These are phyloP conservation scores for Globia sparganii DNA, from an alignment of 2,888 invertebrate genomes.

Conservation along the genomic window DNA sequence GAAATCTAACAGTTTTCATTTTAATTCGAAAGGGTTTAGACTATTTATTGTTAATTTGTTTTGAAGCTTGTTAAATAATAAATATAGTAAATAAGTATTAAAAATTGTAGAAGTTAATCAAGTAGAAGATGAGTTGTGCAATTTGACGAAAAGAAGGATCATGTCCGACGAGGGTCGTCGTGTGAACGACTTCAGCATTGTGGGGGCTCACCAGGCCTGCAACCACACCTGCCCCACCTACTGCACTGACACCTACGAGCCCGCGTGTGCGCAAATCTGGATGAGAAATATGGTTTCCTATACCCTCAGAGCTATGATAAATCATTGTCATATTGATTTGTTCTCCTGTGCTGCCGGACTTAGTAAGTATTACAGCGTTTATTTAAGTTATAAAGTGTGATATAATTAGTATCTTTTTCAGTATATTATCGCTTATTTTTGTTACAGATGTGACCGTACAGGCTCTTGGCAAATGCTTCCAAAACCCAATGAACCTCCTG, in stretches of 20 bases:
- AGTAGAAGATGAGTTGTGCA: slow-evolving; percentile 71
- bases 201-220: slow-evolving; percentile 82
- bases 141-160: slow-evolving; percentile 42
- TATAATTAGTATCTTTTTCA: neutral
- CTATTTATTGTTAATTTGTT: too few relatives aligned
- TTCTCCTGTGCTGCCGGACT: slow-evolving; percentile 81
- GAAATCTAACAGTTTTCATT: too few relatives aligned
- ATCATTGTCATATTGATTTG: slow-evolving; percentile 87
- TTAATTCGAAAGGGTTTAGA: too few relatives aligned
- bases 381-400: too few relatives aligned
- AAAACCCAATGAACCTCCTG: slow-evolving; percentile 72
- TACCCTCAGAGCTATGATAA: slow-evolving; percentile 77
- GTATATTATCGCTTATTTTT: slow-evolving; percentile 13
- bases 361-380: slow-evolving; percentile 76
- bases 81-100: slow-evolving; percentile 10
- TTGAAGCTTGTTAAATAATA: too few relatives aligned
- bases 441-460: slow-evolving; percentile 82
- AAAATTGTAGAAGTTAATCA: slow-evolving; percentile 72
- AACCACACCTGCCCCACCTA: slow-evolving; percentile 85
- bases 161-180: slow-evolving; percentile 67
- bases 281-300: slow-evolving; percentile 59
- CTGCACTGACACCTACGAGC: slow-evolving; percentile 82
- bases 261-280: slow-evolving; percentile 83
- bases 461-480: slow-evolving; percentile 77
- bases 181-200: slow-evolving; percentile 77